Evolutionary conservation across 1,140 invertebrate genomes (phyloP).

Genomic region (Cyphomyrmex costatus): DNA sequence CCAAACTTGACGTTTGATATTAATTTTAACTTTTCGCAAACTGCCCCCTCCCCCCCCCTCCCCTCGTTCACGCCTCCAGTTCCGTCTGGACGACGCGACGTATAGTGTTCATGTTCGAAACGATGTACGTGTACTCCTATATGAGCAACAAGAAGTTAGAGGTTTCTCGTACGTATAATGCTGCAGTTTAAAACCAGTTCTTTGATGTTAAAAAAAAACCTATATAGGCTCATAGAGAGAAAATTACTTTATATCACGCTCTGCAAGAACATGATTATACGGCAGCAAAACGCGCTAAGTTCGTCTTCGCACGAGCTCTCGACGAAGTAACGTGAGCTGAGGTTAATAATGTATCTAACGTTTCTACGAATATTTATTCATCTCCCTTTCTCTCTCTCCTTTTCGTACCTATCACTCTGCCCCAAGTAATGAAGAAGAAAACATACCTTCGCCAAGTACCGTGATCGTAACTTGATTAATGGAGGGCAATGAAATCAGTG

Average conservation of each 20-base stretch:
- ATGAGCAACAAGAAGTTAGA: neutral
- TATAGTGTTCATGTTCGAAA: neutral
- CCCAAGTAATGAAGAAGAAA: conserved; percentile 46
- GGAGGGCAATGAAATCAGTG: conserved; percentile 28
- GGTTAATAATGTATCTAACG: conserved; percentile 29
- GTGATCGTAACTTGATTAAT: conserved; percentile 55
- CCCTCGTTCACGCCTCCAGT: neutral
- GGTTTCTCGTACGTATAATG: neutral
- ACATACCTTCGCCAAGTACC: conserved; percentile 21
- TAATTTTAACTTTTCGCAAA: conserved; percentile 47
- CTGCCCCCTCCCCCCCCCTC: neutral
- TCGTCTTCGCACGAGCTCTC: conserved; percentile 20
- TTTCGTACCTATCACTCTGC: neutral
- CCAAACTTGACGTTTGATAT: conserved; percentile 20
- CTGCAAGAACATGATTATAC: conserved; percentile 41
- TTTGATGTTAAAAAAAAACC: neutral
- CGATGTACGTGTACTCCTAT: neutral
- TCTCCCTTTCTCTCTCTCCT: neutral
- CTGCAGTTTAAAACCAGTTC: conserved; percentile 1
- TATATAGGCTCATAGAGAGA: neutral
- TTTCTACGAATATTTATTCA: conserved; percentile 36
- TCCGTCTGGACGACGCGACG: neutral
- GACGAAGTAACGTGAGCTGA: conserved; percentile 25
- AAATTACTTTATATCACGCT: conserved; percentile 28
- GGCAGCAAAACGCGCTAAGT: conserved; percentile 1